Evolutionary conservation across 1,140 invertebrate species (phyloP).

Genomic region (Zophobas morio): DNA sequence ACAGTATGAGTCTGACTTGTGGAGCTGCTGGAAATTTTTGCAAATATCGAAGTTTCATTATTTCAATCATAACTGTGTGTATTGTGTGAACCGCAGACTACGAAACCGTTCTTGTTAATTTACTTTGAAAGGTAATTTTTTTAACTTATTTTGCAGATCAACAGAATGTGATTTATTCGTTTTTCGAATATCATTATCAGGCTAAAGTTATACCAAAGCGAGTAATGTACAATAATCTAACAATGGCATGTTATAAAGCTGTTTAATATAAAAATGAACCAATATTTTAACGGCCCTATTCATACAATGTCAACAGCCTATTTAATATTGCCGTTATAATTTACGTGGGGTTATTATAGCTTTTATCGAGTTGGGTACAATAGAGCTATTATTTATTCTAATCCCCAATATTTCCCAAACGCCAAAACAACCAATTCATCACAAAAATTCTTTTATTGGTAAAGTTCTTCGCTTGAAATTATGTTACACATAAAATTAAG

Average conservation of each 20-base stretch:
- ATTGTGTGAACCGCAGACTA: no score
- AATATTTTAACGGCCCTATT: slow-evolving; percentile 44
- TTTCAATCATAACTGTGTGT: no score
- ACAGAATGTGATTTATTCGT: no score
- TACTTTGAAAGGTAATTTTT: no score
- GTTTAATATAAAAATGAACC: slow-evolving; percentile 39
- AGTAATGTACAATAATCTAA: slow-evolving; percentile 26
- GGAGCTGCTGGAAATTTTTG: no score
- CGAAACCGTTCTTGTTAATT: no score
- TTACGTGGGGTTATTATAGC: slow-evolving; percentile 46
- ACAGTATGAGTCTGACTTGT: no score
- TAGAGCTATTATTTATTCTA: slow-evolving; percentile 49
- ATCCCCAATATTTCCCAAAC: slow-evolving; percentile 47
- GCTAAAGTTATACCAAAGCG: not conserved
- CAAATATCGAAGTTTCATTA: no score
- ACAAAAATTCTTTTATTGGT: slow-evolving; percentile 47
- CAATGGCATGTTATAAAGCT: slow-evolving; percentile 37
- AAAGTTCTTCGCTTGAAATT: slow-evolving; percentile 44
- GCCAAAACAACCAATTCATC: slow-evolving; percentile 48
- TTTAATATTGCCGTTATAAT: slow-evolving; percentile 46
- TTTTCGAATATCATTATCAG: no score
- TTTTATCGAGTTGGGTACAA: slow-evolving; percentile 45
- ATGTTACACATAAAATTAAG: slow-evolving; percentile 44
- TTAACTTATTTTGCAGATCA: no score
- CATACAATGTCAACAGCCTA: slow-evolving; percentile 47